phyloP scores from a whole-genome alignment of 2,888 invertebrate species.

The Listrodromus nycthemerus region DNA sequence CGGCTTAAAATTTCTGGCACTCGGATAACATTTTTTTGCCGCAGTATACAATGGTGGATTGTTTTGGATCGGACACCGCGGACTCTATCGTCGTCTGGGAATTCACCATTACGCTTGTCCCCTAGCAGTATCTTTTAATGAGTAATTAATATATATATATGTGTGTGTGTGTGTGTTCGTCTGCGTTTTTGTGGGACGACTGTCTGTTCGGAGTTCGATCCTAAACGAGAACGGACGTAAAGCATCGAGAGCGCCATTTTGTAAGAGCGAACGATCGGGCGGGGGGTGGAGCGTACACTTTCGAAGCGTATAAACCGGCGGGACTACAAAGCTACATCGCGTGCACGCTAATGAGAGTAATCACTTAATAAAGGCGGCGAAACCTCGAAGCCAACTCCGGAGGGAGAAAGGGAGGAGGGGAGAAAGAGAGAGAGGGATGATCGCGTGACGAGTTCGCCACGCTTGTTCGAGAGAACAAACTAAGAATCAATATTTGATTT shows the following conservation, averaged over 20 bases:
- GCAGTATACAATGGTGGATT: slow-evolving; percentile 51
- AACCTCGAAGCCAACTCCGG: slow-evolving; percentile 59
- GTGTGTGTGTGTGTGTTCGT: neutral
- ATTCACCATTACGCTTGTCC: slow-evolving; percentile 63
- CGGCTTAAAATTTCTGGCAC: neutral
- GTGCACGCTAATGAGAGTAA: slow-evolving; percentile 84
- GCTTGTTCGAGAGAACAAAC: slow-evolving; percentile 66
- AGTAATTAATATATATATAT: slow-evolving; percentile 55
- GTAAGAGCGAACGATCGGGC: slow-evolving; percentile 11
- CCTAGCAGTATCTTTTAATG: slow-evolving; percentile 63
- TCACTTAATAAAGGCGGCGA: slow-evolving; percentile 83
- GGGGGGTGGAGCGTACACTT: slow-evolving; percentile 6
- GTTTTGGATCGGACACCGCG: slow-evolving; percentile 40
- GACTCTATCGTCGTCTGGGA: slow-evolving; percentile 58
- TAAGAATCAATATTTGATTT: slow-evolving; percentile 82
- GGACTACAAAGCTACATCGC: slow-evolving; percentile 81
- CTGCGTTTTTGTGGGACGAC: slow-evolving; percentile 22
- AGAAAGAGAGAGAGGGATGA: slow-evolving; percentile 47
- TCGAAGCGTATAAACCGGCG: slow-evolving; percentile 52
- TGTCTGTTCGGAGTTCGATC: slow-evolving; percentile 8
- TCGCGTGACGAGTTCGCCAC: slow-evolving; percentile 71
- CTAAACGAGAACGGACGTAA: slow-evolving; percentile 35
- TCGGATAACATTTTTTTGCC: slow-evolving; percentile 55
- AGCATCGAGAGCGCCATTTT: slow-evolving; percentile 57
- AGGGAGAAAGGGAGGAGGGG: slow-evolving; percentile 32